Percentiles rank a stretch among this genome's conserved stretches.
Conservation (phyloP, 2,888 invertebrate genomes). For the Diplolepis rosae region DNA sequence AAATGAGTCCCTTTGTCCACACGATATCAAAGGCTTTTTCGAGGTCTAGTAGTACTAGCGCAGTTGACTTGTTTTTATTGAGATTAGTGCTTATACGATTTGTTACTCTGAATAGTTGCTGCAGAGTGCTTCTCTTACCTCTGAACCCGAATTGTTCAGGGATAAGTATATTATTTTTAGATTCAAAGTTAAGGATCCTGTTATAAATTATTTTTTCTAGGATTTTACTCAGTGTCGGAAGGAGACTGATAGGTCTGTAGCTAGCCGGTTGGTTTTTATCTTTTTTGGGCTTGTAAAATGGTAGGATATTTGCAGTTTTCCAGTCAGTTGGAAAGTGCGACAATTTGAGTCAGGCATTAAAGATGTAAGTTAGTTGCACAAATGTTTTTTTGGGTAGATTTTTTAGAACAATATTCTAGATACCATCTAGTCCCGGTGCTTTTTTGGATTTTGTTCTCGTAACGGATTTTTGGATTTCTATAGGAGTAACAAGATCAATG, state of each 20-base stretch:
- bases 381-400: conserved; percentile 34
- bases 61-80: no score
- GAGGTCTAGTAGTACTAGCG: no score
- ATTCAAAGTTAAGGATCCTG: no score
- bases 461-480: not conserved
- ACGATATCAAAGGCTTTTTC: no score
- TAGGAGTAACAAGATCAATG: not conserved
- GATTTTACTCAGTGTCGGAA: not conserved
- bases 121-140: no score
- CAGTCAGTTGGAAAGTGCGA: conserved; percentile 30
- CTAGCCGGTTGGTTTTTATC: conserved; percentile 15
- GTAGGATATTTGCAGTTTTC: conserved; percentile 36
- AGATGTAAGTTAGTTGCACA: conserved; percentile 32
- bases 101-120: no score
- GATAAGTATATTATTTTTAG: not conserved
- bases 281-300: conserved; percentile 38
- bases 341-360: conserved; percentile 28
- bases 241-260: conserved; percentile 40
- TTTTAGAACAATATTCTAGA: conserved; percentile 36
- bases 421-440: conserved; percentile 38
- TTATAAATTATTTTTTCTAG: not conserved
- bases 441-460: conserved; percentile 32
- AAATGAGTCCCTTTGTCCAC: no score
- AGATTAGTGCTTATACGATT: no score
- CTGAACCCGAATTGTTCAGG: not conserved